Conservation (phyloP, 2,888 invertebrate genomes). For the Ophion ellenae region DNA sequence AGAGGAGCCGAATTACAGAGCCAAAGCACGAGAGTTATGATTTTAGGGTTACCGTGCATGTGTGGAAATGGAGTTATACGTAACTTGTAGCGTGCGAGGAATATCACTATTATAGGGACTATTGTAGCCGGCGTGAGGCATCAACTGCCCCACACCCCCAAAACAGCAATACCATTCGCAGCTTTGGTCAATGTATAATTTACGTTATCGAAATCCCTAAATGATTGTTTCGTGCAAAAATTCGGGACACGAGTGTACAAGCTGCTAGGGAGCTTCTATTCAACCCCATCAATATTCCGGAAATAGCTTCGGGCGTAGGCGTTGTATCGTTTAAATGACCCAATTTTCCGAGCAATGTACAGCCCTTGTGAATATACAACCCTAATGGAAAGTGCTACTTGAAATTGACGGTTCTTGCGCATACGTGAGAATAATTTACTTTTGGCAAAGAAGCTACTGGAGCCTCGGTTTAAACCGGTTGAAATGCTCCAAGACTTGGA, state of each 20-base stretch:
- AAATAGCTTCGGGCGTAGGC: constrained; percentile 46
- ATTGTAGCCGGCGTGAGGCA: neutral
- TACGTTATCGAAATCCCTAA: constrained; percentile 21
- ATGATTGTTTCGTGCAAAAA: constrained; percentile 41
- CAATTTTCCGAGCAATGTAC: constrained; percentile 44
- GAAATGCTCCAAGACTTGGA: neutral
- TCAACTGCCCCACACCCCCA: neutral
- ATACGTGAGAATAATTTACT: neutral
- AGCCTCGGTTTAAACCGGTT: neutral
- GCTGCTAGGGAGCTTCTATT: constrained; percentile 16
- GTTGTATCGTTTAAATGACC: constrained; percentile 43
- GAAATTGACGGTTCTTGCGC: neutral
- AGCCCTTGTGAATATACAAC: constrained; percentile 3
- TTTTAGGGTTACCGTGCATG: constrained; percentile 28
- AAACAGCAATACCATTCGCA: neutral
- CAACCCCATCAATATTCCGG: constrained; percentile 57
- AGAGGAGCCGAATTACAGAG: constrained; percentile 26
- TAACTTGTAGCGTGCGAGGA: neutral
- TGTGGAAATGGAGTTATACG: constrained; percentile 25
- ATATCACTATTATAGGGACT: too few relatives aligned
- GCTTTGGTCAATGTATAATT: constrained; percentile 37
- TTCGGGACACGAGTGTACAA: constrained; percentile 26
- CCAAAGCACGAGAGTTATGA: constrained; percentile 37
- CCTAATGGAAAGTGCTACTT: neutral
- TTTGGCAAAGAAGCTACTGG: neutral